Evolutionary conservation across 53 echinoderm and acorn worm species (phyloP).

Genomic region (Crossaster papposus): DNA sequence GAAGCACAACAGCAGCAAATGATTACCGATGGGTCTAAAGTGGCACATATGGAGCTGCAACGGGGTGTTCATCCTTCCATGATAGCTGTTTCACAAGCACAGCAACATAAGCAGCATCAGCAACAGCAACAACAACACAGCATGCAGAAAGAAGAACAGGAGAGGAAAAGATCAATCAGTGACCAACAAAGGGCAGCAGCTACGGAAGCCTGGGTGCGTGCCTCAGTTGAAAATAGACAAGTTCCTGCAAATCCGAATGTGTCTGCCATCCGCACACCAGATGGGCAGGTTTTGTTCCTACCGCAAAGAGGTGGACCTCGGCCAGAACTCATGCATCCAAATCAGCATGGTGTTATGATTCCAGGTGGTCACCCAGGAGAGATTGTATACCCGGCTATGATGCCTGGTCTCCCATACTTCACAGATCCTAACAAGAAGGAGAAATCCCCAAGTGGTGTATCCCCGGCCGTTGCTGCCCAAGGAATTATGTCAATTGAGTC

Average conservation of each 20-base stretch:
- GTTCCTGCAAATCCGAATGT: slow-evolving; percentile 38
- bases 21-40: slow-evolving; percentile 37
- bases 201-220: slow-evolving; percentile 48
- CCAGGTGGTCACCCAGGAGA: slow-evolving; percentile 50
- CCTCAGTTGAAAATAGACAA: slow-evolving; percentile 27
- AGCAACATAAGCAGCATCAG: slow-evolving; percentile 55
- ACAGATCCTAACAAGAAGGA: slow-evolving; percentile 65
- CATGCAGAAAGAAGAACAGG: slow-evolving; percentile 42
- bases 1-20: slow-evolving; percentile 39
- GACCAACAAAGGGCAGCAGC: slow-evolving; percentile 49
- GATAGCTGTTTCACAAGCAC: slow-evolving; percentile 35
- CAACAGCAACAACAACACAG: slow-evolving; percentile 38
- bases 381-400: slow-evolving; percentile 62
- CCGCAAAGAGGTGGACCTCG: slow-evolving; percentile 33
- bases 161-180: slow-evolving; percentile 49
- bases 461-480: slow-evolving; percentile 47
- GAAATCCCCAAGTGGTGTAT: slow-evolving; percentile 55
- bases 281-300: slow-evolving; percentile 55
- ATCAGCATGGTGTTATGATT: slow-evolving; percentile 50
- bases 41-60: slow-evolving; percentile 56
- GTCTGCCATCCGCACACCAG: slow-evolving; percentile 54
- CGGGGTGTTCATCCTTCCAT: slow-evolving; percentile 39
- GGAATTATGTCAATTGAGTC: slow-evolving; percentile 73
- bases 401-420: slow-evolving; percentile 51
- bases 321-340: slow-evolving; percentile 50